A percentile compares a stretch with the other conserved stretches of the same genome.
phyloP scores from a whole-genome alignment of 2,113 vertebrate species.

The Bujurquina vittata region DNA sequence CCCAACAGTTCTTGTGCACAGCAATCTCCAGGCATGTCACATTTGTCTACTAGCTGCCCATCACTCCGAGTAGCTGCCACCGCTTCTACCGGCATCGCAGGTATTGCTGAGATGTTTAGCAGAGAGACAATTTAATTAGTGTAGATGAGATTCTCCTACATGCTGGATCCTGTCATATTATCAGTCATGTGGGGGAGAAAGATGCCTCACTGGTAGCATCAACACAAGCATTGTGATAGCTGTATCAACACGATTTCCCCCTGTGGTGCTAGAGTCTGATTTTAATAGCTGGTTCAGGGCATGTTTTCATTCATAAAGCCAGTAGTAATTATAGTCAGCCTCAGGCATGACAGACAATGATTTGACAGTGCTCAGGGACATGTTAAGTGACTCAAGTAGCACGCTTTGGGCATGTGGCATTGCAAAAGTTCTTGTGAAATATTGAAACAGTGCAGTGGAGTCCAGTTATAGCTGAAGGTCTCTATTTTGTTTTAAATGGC shows the following conservation, averaged over 20 bases:
- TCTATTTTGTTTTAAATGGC: not conserved
- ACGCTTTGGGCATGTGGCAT: not conserved
- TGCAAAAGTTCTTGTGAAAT: not conserved
- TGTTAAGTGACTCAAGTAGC: constrained; percentile 14
- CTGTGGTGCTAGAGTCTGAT: constrained; percentile 46
- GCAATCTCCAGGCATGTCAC: constrained; percentile 10
- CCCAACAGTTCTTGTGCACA: not conserved
- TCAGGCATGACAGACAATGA: constrained; percentile 42
- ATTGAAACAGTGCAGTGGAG: not conserved
- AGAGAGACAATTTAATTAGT: constrained; percentile 63
- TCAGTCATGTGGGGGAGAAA: constrained; percentile 65
- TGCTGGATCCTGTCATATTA: constrained; percentile 56
- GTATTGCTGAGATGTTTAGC: constrained; percentile 36
- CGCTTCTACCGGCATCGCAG: constrained; percentile 11
- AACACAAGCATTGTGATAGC: constrained; percentile 53
- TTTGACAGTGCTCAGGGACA: constrained; percentile 41
- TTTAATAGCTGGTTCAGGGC: constrained; percentile 49
- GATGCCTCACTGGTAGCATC: constrained; percentile 41
- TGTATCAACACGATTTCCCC: constrained; percentile 53
- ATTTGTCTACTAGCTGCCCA: constrained; percentile 11
- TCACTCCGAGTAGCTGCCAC: constrained; percentile 35
- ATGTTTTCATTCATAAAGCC: constrained; percentile 54
- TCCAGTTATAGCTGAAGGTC: not conserved
- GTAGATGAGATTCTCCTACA: constrained; percentile 52
- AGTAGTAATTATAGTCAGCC: constrained; percentile 45